Percentiles rank a stretch among this genome's conserved stretches.
phyloP scores from a whole-genome alignment of 2,113 vertebrate genomes.

The Mungos mungo region DNA sequence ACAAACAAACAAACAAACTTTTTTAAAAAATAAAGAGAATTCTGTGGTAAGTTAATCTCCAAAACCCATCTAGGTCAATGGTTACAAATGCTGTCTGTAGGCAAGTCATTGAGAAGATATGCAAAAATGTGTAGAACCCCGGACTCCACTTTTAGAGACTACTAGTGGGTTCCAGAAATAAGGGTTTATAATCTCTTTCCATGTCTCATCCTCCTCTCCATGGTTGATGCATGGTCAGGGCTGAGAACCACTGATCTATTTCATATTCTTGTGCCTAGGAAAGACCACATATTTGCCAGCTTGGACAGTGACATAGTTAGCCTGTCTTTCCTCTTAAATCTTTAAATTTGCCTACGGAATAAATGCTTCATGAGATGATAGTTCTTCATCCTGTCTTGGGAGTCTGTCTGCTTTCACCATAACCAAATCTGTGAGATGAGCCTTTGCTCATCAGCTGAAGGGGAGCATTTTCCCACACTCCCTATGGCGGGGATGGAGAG shows the following conservation, averaged over 20 bases:
- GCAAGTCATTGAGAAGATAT: background rate
- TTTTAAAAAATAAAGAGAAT: background rate
- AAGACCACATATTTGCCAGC: background rate
- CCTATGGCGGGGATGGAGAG: background rate
- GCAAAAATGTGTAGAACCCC: background rate
- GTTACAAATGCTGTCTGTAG: background rate
- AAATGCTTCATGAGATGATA: background rate
- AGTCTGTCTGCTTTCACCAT: too few species aligned
- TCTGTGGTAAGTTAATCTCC: background rate
- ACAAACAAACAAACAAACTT: too few species aligned
- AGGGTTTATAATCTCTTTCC: background rate
- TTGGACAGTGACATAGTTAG: background rate
- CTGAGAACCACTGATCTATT: background rate
- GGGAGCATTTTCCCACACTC: background rate
- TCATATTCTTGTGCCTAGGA: background rate
- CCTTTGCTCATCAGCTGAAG: background rate
- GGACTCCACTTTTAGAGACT: background rate
- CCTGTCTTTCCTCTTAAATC: background rate
- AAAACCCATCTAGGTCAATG: background rate
- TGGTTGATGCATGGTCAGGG: background rate
- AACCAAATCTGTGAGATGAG: accelerated
- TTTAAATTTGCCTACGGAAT: background rate
- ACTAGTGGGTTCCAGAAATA: background rate
- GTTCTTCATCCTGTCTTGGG: background rate
- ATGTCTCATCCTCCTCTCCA: background rate